A percentile compares a stretch with the other conserved stretches of the same genome.
Evolutionary conservation across 2,797 vertebrate genomes (phyloP).

Genomic region (Pelochelys cantorii): DNA sequence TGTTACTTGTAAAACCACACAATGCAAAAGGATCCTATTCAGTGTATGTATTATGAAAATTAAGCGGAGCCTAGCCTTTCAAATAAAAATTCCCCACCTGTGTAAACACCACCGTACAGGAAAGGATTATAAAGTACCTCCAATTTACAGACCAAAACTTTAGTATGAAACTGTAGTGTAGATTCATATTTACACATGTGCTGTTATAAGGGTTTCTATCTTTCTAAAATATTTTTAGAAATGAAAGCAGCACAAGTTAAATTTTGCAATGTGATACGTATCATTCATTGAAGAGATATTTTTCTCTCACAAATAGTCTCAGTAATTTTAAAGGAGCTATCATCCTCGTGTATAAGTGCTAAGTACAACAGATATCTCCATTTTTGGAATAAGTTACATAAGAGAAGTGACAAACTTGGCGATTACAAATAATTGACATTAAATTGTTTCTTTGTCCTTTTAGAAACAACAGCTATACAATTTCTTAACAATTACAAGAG

Average conservation of each 20-base stretch:
- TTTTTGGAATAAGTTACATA: background rate
- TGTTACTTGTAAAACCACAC: constrained; percentile 78
- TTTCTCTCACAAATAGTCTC: background rate
- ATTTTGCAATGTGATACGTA: accelerated
- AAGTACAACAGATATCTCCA: background rate
- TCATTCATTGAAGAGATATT: background rate
- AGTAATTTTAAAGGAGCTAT: background rate
- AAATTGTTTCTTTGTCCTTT: background rate
- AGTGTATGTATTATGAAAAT: constrained; percentile 17
- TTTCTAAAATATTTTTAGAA: background rate
- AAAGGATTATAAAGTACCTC: background rate
- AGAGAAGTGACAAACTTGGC: background rate
- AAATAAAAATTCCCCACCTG: constrained; percentile 61
- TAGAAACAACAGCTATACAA: background rate
- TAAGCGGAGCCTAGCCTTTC: background rate
- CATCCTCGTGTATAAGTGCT: background rate
- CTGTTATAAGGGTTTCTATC: background rate
- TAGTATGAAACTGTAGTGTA: background rate
- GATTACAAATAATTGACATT: background rate
- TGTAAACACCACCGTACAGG: constrained; percentile 62
- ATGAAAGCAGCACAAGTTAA: background rate
- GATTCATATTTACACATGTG: background rate
- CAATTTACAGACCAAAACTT: background rate
- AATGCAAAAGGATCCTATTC: constrained; percentile 74
- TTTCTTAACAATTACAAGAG: background rate